phyloP scores from a whole-genome alignment of 2,888 invertebrate genomes.

The Aromia moschata region DNA sequence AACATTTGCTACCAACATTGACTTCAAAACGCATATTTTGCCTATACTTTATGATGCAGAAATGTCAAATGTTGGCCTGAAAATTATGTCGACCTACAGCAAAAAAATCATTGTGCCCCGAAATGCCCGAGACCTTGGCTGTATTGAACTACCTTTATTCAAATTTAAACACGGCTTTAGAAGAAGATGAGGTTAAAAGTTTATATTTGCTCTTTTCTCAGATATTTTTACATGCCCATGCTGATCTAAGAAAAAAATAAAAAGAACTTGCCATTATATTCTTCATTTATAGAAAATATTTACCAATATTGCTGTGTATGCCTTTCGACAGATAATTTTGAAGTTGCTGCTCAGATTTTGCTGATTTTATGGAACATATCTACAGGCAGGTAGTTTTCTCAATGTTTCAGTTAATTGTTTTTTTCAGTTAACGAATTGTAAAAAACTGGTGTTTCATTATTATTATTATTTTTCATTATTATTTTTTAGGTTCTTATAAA shows the following conservation, averaged over 20 bases:
- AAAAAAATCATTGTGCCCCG: conserved; percentile 41
- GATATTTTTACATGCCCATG: conserved; percentile 37
- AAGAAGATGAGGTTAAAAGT: conserved; percentile 35
- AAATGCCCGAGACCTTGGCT: conserved; percentile 32
- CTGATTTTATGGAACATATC: conserved; percentile 39
- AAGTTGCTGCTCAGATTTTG: conserved; percentile 45
- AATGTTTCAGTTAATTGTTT: not conserved
- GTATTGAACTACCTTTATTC: conserved; percentile 37
- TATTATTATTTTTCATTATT: no score
- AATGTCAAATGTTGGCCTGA: conserved; percentile 37
- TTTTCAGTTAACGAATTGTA: no score
- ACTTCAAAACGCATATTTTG: conserved; percentile 25
- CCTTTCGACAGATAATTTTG: conserved; percentile 36
- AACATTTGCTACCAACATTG: conserved; percentile 27
- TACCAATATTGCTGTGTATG: conserved; percentile 34
- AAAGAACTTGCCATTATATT: conserved; percentile 32
- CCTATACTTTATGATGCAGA: conserved; percentile 31
- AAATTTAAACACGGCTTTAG: conserved; percentile 25
- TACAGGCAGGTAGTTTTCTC: conserved; percentile 23
- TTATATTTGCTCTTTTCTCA: conserved; percentile 40
- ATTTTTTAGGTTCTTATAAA: conserved; percentile 33
- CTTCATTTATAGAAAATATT: conserved; percentile 36
- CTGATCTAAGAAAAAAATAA: conserved; percentile 28
- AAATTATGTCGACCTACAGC: conserved; percentile 41
- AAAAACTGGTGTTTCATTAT: no score